These are phyloP conservation scores for Dendronephthya gigantea DNA, from an alignment of 64 coral and sea anemone species.

Conservation along the genomic window DNA sequence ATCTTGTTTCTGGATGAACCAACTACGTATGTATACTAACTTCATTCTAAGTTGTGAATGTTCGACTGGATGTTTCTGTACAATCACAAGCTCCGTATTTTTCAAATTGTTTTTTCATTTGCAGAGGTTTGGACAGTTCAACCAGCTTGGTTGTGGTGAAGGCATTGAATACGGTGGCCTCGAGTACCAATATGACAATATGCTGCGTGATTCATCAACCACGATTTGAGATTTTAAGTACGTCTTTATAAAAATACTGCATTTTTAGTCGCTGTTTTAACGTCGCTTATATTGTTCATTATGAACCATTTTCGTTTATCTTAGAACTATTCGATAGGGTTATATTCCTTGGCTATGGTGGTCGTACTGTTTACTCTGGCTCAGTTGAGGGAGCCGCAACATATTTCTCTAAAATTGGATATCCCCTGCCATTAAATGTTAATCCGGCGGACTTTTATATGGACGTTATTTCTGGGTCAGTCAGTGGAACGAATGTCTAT, in stretches of 20 bases:
- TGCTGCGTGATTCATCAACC: constrained; percentile 84
- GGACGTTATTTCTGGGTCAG: neutral
- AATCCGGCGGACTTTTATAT: constrained; percentile 11
- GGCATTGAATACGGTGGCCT: constrained; percentile 48
- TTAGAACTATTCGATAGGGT: neutral
- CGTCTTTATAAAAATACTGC: too few species aligned
- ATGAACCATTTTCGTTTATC: neutral
- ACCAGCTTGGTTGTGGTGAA: constrained; percentile 63
- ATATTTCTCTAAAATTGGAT: neutral
- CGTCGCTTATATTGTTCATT: neutral
- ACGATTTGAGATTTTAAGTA: constrained; percentile 79
- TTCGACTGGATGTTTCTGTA: too few species aligned
- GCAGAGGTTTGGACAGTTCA: constrained; percentile 69
- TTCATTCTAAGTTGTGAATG: too few species aligned
- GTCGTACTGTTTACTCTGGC: neutral
- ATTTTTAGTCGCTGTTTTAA: too few species aligned
- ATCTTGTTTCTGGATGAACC: constrained; percentile 72
- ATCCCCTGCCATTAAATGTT: neutral
- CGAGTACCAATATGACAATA: constrained; percentile 58
- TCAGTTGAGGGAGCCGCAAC: neutral
- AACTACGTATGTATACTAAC: constrained; percentile 69
- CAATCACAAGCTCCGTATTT: neutral
- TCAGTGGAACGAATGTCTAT: neutral
- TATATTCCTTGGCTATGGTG: neutral
- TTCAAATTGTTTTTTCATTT: neutral